These are phyloP conservation scores for Drosophila ercepeae DNA, from an alignment of 1,140 invertebrate genomes.

Conservation along the genomic window DNA sequence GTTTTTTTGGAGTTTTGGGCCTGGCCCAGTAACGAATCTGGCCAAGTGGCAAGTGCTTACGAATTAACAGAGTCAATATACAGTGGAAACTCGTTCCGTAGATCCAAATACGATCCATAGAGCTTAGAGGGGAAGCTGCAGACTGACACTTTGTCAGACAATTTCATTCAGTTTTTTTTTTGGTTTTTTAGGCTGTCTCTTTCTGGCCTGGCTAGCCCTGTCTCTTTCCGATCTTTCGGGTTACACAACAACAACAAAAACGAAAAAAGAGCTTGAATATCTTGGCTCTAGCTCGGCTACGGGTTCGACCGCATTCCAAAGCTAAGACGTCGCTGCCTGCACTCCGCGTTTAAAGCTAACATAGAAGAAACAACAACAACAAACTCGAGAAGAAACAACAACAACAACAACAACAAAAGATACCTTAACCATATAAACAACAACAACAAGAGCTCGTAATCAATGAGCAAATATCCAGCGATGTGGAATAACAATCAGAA, in stretches of 20 bases:
- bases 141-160: constrained; percentile 42
- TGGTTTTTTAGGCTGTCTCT: background rate
- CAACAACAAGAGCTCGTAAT: constrained; percentile 31
- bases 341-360: constrained; percentile 37
- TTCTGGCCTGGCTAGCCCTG: constrained; percentile 1
- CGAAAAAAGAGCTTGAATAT: constrained; percentile 33
- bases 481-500: constrained; percentile 48
- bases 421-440: background rate
- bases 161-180: constrained; percentile 40
- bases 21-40: constrained; percentile 40
- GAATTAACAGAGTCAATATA: constrained; percentile 37
- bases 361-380: constrained; percentile 14
- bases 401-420: constrained; percentile 10
- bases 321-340: constrained; percentile 73
- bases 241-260: constrained; percentile 18
- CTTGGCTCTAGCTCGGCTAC: constrained; percentile 66
- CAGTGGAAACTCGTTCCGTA: constrained; percentile 32
- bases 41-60: constrained; percentile 30
- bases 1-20: constrained; percentile 14
- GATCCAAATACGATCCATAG: background rate
- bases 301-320: constrained; percentile 78
- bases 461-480: constrained; percentile 47
- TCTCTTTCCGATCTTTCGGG: constrained; percentile 12
- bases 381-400: constrained; percentile 18
- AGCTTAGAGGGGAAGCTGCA: constrained; percentile 6